Conservation (phyloP, 2,888 invertebrate genomes). For the Leptinotarsa haldemani region DNA sequence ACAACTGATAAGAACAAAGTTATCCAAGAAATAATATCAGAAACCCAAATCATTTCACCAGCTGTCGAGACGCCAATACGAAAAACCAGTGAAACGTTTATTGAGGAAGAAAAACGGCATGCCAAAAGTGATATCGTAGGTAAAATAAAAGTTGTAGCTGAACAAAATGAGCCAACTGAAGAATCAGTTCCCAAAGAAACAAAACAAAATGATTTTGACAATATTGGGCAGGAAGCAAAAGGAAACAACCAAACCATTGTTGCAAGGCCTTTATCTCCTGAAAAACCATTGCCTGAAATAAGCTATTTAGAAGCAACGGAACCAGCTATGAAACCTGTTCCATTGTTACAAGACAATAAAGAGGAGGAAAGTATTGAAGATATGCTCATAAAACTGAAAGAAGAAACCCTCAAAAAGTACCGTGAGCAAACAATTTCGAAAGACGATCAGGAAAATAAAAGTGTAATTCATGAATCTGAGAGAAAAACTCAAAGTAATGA, state of each 20-base stretch:
- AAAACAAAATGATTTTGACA: not conserved
- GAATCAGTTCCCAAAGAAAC: not conserved
- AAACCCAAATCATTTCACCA: not conserved
- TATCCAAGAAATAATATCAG: not conserved
- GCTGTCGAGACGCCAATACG: not conserved
- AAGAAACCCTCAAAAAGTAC: constrained; percentile 39
- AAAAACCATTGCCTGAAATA: constrained; percentile 43
- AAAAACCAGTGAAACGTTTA: not conserved
- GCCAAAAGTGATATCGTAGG: not conserved
- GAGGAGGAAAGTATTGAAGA: constrained; percentile 18
- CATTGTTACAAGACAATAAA: not conserved
- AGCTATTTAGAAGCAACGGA: constrained; percentile 39
- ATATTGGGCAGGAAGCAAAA: constrained; percentile 16
- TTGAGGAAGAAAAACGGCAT: not conserved
- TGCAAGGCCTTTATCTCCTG: constrained; percentile 38
- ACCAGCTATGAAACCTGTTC: not conserved
- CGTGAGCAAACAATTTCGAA: constrained; percentile 25
- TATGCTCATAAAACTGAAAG: constrained; percentile 33
- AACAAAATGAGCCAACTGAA: not conserved
- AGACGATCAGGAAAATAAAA: not conserved
- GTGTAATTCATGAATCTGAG: not conserved
- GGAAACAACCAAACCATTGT: constrained; percentile 26
- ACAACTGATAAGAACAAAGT: not conserved
- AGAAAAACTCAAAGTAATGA: constrained; percentile 19
- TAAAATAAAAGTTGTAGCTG: not conserved